Evolutionary conservation across 2,888 invertebrate genomes (phyloP), one percentile per base, ranked within the genome.

Genomic region (Trissonchulus sp.): DNA sequence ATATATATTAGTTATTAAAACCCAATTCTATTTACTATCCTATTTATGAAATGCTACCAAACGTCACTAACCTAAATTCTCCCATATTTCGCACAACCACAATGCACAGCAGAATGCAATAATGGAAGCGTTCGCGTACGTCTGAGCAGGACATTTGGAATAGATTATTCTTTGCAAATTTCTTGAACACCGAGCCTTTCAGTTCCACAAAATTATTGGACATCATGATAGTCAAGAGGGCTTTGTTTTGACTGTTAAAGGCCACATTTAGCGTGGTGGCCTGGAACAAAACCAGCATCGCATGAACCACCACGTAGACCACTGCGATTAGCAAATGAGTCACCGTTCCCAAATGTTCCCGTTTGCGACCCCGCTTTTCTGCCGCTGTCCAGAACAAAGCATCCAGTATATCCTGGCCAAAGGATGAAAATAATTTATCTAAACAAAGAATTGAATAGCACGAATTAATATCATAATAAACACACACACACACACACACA

Each of bases 171-270:
- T 97, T 97, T 86, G 98, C 99, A 86, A 99, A 95, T 86, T 98
- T 98, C 86, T 98, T 98, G 87, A 99, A 99, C 0, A 99, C 97
- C 82, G 94, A 94, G 3, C 74, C 83, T 87, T 99, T 99, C 72
- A 99, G 88, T 86, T 99, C 99, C n/a, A 99, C 96, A 88, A 99
- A 99, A 88, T 99, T 99, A 85, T 99, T 99, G 8, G 98, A 97
- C 91, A 99, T 95, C 94, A 99, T 97, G 79, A 99, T 98, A 30
- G 97, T 97, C 23, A 99, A 89, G 34, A 99, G 89, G 72, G 96
- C 93, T 85, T 98, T 97, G 86, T 98, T 99, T 85, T 94, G 97
- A 0, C 98, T 96, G 86, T 99, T 99, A 81, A 99, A 95, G 18
- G 99, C 99, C 74, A 99, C 99, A 88, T 98, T 99, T 30, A 99